Conservation (phyloP, 2,888 invertebrate genomes). For the Pemphredon lugubris region DNA sequence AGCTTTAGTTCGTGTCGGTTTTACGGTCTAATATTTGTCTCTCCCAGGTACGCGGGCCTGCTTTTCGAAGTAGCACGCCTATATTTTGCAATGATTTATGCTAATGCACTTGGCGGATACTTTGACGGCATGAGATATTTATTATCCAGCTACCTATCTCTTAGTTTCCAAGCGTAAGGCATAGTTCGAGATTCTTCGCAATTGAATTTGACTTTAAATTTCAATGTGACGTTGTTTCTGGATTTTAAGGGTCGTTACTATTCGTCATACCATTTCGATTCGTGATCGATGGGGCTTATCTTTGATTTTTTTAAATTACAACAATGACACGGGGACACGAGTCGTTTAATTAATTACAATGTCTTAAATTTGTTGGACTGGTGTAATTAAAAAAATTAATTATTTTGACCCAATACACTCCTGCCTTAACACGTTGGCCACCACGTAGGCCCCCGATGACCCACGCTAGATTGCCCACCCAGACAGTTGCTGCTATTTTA, state of each 20-base stretch:
- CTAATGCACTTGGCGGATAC: conserved; percentile 46
- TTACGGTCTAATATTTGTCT: conserved; percentile 9
- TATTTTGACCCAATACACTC: not conserved
- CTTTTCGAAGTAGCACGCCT: conserved; percentile 17
- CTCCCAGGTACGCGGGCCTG: conserved; percentile 6
- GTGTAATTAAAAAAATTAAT: not conserved
- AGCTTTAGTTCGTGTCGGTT: conserved; percentile 18
- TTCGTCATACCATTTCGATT: too few species aligned
- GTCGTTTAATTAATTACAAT: not conserved
- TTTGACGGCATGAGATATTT: conserved; percentile 43
- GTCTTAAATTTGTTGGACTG: not conserved
- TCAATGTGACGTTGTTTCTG: too few species aligned
- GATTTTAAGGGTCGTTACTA: too few species aligned
- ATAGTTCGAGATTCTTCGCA: conserved; percentile 6
- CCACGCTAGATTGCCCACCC: too few species aligned
- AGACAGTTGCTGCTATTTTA: too few species aligned
- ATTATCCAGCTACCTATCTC: conserved; percentile 34
- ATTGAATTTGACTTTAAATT: not conserved
- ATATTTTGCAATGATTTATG: conserved; percentile 50
- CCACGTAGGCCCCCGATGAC: too few species aligned
- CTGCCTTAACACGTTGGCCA: too few species aligned
- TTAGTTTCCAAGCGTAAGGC: conserved; percentile 13
- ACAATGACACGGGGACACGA: too few species aligned
- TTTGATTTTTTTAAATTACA: too few species aligned
- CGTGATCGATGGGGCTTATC: too few species aligned